phyloP scores from a whole-genome alignment of 2,113 vertebrate genomes.

The Jaculus jaculus region DNA sequence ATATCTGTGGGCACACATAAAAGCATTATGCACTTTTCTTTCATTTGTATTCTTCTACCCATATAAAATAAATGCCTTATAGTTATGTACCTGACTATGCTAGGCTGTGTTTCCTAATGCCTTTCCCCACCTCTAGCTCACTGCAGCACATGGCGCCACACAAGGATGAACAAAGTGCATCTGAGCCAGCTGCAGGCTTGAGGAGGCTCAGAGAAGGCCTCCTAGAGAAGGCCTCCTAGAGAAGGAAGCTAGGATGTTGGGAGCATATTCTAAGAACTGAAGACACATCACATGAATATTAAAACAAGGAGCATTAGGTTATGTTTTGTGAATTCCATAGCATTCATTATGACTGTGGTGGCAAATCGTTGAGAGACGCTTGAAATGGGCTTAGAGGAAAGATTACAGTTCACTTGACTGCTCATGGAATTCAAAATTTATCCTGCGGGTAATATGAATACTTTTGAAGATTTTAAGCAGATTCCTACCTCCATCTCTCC shows the following conservation, averaged over 20 bases:
- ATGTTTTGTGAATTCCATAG: background rate
- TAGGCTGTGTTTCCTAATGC: background rate
- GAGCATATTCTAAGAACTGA: background rate
- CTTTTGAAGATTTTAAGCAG: background rate
- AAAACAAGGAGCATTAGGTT: background rate
- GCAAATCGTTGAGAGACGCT: background rate
- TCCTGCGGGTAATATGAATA: background rate
- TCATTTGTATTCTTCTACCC: background rate
- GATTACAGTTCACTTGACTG: background rate
- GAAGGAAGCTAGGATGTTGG: background rate
- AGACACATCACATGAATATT: background rate
- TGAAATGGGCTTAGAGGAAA: conserved; percentile 14
- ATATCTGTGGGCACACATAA: background rate
- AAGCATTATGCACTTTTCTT: background rate
- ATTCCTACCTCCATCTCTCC: background rate
- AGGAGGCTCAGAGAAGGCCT: background rate
- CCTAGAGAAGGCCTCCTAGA: no score
- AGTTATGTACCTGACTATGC: background rate
- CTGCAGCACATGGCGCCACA: background rate
- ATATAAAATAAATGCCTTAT: conserved; percentile 29
- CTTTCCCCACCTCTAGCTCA: background rate
- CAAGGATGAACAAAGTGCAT: background rate
- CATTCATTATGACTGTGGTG: background rate
- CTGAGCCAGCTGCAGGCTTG: background rate
- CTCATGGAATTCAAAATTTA: conserved; percentile 26